These are phyloP conservation scores for Sternarchorhynchus goeldii DNA, from an alignment of 2,797 vertebrate genomes.

Conservation along the genomic window DNA sequence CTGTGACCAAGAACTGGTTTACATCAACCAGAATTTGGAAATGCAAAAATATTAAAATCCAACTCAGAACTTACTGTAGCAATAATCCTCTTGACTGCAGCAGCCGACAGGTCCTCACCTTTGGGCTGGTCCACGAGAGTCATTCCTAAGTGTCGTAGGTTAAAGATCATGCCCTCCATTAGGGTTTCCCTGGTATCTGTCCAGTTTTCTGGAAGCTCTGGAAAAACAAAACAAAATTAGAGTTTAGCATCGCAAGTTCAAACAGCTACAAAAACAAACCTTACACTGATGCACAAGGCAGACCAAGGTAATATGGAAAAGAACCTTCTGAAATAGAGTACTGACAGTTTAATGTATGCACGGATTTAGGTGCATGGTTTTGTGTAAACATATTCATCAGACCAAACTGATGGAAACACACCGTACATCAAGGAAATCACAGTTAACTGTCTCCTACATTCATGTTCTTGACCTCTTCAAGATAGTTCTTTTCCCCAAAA, in stretches of 20 bases:
- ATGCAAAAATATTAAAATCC: background rate
- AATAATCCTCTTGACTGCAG: constrained; percentile 91
- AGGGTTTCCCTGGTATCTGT: constrained; percentile 93
- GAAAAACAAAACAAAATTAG: background rate
- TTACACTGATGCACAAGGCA: constrained; percentile 47
- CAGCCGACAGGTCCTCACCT: constrained; percentile 88
- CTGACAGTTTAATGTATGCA: constrained; percentile 11
- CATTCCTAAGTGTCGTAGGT: constrained; percentile 92
- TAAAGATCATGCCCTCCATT: constrained; percentile 93
- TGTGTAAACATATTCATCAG: background rate
- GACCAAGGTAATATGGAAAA: constrained; percentile 3
- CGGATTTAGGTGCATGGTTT: constrained; percentile 6
- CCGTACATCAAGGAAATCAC: background rate
- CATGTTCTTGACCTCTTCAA: background rate
- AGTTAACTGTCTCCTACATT: background rate
- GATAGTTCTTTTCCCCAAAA: background rate
- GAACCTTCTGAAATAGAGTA: background rate
- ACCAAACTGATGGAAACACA: background rate
- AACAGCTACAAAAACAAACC: constrained; percentile 51
- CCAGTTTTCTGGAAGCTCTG: constrained; percentile 97
- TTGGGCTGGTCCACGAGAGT: constrained; percentile 95
- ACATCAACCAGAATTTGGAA: too few relatives aligned
- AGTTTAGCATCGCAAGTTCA: background rate
- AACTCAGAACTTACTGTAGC: constrained; percentile 80
- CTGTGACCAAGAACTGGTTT: too few relatives aligned